Evolutionary conservation across 2,888 invertebrate genomes (phyloP), one percentile per base, ranked within the genome.

Genomic region (Thyatira batis): DNA sequence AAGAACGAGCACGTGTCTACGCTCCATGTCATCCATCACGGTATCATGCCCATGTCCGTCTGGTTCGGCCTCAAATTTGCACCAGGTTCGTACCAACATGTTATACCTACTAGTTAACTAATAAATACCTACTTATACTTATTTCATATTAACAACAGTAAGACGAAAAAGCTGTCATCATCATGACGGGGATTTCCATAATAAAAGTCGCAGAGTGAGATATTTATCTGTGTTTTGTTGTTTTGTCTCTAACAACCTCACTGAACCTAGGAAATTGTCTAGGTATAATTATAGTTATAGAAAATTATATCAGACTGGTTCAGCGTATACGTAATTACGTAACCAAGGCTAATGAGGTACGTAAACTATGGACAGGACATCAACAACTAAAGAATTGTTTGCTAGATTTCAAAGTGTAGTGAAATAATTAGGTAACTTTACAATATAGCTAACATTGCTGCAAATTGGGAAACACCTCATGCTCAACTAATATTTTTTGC

Each of bases 51-150:
- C 49, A 95, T 98, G 94, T 97, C 97, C 8, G 98, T 95, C 39
- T 98, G 98, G 97, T 96, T 98, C 94, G 98, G 98, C 45, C 94
- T 98, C 77, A 98, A 98, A 86, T 98, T 98, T 90, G 98, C 98
- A 44, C 98, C 98, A 79, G 97, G 97, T 97, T 84, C 87, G 92
- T 83, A 60, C 27, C 27, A 6, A n/a, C 20, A 44, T 17, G 11
- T 20, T 20, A 20, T 9, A n/a, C n/a, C n/a, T n/a, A 44, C 9
- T 44, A 20, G 1, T 20, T 44, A 20, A 11, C 45, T 11, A 45
- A 45, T 21, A 45, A 21, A 0, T 1, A 39, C 2, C 39, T n/a
- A n/a, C n/a, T n/a, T 33, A 13, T 13, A 33, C n/a, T 6, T 2
- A 30, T 3, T n/a, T n/a, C n/a, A 6, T 28, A 6, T 9, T 1